Base-by-base conservation (phyloP, 2,113 vertebrate species). In the Psettodes erumei region DNA sequence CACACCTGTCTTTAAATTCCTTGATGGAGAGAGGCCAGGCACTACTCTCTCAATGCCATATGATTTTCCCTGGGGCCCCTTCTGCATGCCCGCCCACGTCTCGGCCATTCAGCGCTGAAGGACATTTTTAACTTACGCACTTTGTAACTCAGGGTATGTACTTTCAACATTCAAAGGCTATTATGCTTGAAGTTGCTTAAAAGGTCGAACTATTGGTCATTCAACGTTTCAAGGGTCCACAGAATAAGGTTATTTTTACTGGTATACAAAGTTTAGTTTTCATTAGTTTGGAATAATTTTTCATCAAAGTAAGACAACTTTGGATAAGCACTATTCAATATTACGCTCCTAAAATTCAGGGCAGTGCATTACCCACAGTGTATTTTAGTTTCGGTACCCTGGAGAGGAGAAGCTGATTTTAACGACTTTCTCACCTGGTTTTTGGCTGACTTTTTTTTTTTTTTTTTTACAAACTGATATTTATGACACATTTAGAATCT, bases 181-280 rank as follows among this genome's bases (percentile, higher is more conserved):
- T 86, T 80, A 23, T 77, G 28, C 35, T 56, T 71, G 38, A 83
- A 83, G 76, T 19, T 66, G 75, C 23, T 59, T 48, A 21, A 79
- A 73, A 86, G 77, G 59, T 74, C 80, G 80, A 53, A 64, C n/a
- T 18, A 6, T 15, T 59, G 38, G 65, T 63, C 75, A 71, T 74
- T 74, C 59, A 67, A 33, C 18, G 18, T 35, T 82, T 82, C n/a
- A 79, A 71, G 61, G 63, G 66, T 60, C 38, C 56, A 55, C 12
- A 56, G 74, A 75, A 48, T 47, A 58, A 79, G 66, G 65, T 68
- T 19, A 62, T 86, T 71, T 64, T 40, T 8, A 45, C 56, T 38
- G 55, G 51, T 60, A 48, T 47, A 40, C 27, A 54, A 8, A 30
- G 15, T 59, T n/a, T n/a, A n/a, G n/a, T n/a, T n/a, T n/a, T n/a